A percentile compares a stretch with the other conserved stretches of the same genome.
These are phyloP conservation scores for Addax nasomaculatus DNA, from an alignment of 2,113 vertebrate genomes.

Conservation along the genomic window DNA sequence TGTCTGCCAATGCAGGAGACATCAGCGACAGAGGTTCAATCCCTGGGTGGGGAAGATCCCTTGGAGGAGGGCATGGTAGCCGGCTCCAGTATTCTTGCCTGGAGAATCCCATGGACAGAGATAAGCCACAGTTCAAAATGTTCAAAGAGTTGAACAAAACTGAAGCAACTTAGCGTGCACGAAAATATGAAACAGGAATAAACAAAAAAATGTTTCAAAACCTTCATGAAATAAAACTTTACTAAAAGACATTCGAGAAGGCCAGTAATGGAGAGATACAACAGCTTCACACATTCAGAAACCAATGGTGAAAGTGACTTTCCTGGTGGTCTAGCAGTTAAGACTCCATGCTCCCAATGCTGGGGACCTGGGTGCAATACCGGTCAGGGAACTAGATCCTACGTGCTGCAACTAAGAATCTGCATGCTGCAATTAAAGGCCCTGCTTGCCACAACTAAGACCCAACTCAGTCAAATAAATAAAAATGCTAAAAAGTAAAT, in stretches of 20 bases:
- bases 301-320: neutral
- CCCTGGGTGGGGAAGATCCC: neutral
- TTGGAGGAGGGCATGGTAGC: neutral
- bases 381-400: neutral
- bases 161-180: neutral
- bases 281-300: neutral
- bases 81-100: neutral
- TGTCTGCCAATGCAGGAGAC: neutral
- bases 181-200: neutral
- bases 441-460: neutral
- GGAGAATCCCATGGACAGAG: neutral
- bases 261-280: neutral
- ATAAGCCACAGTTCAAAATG: neutral
- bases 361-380: neutral
- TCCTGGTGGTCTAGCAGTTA: neutral
- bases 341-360: neutral
- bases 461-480: neutral
- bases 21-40: neutral
- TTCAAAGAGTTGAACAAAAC: neutral
- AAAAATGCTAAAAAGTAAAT: neutral
- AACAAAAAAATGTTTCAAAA: neutral
- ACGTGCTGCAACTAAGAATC: neutral
- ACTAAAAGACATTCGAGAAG: neutral
- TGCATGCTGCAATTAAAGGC: neutral
- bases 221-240: neutral